Evolutionary conservation across 2,797 vertebrate genomes (phyloP).

Genomic region (Hemibagrus guttatus): DNA sequence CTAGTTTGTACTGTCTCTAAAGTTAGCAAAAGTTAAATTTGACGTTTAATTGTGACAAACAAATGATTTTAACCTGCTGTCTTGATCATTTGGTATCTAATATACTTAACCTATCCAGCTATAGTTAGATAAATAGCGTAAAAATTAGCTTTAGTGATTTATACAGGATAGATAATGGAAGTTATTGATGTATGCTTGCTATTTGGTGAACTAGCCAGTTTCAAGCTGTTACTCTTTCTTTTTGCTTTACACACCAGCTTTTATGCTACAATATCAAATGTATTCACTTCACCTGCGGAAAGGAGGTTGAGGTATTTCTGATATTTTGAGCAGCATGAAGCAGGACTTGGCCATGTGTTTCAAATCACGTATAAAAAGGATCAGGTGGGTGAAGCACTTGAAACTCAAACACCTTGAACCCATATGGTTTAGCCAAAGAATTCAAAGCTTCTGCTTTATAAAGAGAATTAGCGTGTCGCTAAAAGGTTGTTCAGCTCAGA

Average conservation of each 20-base stretch:
- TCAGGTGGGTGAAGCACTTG: constrained; percentile 8
- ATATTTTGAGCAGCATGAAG: background rate
- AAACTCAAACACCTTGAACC: background rate
- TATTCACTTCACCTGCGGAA: background rate
- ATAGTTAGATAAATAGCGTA: background rate
- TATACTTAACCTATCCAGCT: background rate
- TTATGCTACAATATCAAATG: background rate
- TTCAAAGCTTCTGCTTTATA: background rate
- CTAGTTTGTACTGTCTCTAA: background rate
- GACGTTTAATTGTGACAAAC: background rate
- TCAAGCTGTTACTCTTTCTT: too few species aligned
- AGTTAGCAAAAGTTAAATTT: background rate
- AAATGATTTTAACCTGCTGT: background rate
- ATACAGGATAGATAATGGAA: background rate
- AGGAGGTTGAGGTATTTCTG: background rate
- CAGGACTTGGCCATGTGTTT: constrained; percentile 4
- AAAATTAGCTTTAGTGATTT: background rate
- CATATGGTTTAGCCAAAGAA: constrained; percentile 5
- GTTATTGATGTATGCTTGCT: background rate
- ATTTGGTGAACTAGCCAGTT: background rate
- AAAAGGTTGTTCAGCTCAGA: background rate
- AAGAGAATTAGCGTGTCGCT: background rate
- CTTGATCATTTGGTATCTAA: background rate
- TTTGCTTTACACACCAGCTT: too few species aligned
- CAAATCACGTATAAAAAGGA: constrained; percentile 1